These are phyloP conservation scores for Proales similis DNA, from an alignment of 1,140 invertebrate genomes.

Conservation along the genomic window DNA sequence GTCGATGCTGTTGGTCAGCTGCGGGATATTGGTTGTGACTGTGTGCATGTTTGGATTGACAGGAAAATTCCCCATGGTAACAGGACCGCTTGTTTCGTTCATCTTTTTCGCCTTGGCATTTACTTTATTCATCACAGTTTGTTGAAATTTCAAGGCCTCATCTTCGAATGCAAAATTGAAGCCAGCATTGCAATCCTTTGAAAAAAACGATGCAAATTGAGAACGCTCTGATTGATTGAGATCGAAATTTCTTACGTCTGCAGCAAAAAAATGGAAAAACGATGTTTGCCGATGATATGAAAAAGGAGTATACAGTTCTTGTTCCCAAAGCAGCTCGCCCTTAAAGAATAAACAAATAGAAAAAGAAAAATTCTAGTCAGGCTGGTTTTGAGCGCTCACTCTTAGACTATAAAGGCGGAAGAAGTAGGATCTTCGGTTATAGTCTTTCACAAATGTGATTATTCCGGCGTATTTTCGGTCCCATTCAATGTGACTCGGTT, in stretches of 20 bases:
- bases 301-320: conserved; percentile 38
- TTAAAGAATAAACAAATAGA: not conserved
- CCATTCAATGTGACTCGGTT: conserved; percentile 32
- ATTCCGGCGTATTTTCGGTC: conserved; percentile 3
- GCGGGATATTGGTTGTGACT: conserved; percentile 10
- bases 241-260: conserved; percentile 6
- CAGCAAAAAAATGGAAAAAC: conserved; percentile 32
- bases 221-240: no score
- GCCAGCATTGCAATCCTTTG: conserved; percentile 36
- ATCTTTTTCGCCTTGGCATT: conserved; percentile 1
- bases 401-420: conserved; percentile 16
- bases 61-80: no score
- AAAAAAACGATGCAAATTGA: not conserved
- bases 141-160: conserved; percentile 18
- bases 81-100: no score
- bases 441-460: conserved; percentile 34
- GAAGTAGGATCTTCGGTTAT: conserved; percentile 28
- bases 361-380: not conserved
- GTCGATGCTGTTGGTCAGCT: not conserved
- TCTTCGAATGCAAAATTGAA: conserved; percentile 27
- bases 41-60: not conserved
- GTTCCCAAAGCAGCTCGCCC: conserved; percentile 19
- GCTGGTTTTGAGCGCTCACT: not conserved
- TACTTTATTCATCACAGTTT: conserved; percentile 1
- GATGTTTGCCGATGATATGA: not conserved